Evolutionary conservation across 2,888 invertebrate genomes (phyloP).

Genomic region (Eilema depressum): DNA sequence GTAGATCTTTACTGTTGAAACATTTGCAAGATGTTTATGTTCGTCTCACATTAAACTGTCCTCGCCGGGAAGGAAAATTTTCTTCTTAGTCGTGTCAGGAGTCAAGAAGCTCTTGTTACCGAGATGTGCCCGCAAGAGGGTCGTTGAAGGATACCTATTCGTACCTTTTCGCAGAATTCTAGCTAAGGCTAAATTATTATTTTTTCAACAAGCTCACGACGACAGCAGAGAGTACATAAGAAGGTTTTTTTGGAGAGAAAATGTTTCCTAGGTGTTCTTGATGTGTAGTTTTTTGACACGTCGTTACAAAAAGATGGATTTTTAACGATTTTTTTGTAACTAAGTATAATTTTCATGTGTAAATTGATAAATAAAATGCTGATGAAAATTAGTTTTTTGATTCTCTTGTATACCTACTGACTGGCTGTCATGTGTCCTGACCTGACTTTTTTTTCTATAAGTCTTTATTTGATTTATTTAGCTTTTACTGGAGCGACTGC

Average conservation of each 20-base stretch:
- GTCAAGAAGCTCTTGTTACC: conserved; percentile 52
- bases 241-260: background rate
- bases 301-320: background rate
- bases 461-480: too few relatives aligned
- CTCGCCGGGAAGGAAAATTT: conserved; percentile 47
- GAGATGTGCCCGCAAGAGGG: conserved; percentile 48
- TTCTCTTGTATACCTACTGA: too few relatives aligned
- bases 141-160: conserved; percentile 42
- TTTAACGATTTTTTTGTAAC: too few relatives aligned
- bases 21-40: conserved; percentile 35
- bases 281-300: background rate
- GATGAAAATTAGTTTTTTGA: too few relatives aligned
- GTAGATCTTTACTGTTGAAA: background rate
- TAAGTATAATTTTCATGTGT: too few relatives aligned
- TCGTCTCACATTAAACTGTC: conserved; percentile 39
- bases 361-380: too few relatives aligned
- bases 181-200: conserved; percentile 16
- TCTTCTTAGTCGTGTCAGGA: conserved; percentile 47
- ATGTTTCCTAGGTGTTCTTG: background rate
- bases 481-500: too few relatives aligned
- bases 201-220: background rate
- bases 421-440: too few relatives aligned
- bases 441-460: too few relatives aligned
- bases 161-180: conserved; percentile 43
- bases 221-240: background rate